Percentiles rank a stretch among this genome's conserved stretches.
phyloP scores from a whole-genome alignment of 37 sponge, comb jelly and placozoan species.

The Eunapius fragilis region DNA sequence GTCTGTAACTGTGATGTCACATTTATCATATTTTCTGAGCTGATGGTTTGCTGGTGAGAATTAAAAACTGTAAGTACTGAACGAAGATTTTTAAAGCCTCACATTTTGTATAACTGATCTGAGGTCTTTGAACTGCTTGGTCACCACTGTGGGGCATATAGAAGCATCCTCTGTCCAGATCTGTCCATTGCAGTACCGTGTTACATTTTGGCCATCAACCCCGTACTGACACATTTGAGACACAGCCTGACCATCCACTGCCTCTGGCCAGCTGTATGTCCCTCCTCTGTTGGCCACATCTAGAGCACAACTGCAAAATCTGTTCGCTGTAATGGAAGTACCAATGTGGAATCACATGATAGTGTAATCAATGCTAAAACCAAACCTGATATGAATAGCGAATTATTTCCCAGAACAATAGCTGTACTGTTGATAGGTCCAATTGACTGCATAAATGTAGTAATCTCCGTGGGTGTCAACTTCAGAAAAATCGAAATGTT shows the following conservation, averaged over 20 bases:
- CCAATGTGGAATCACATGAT: too few species aligned
- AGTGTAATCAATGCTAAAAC: too few species aligned
- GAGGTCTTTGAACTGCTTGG: background rate
- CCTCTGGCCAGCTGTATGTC: constrained; percentile 38
- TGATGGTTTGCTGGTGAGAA: background rate
- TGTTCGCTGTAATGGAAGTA: background rate
- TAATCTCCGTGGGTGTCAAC: too few species aligned
- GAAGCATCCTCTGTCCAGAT: background rate
- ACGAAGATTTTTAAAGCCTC: too few species aligned
- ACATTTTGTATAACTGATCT: background rate
- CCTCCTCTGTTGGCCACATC: background rate
- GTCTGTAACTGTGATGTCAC: background rate
- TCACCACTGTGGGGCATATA: constrained; percentile 15
- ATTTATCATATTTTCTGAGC: background rate
- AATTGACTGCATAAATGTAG: too few species aligned
- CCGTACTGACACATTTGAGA: background rate
- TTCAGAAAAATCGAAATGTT: too few species aligned
- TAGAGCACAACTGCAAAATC: constrained; percentile 35
- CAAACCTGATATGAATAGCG: background rate
- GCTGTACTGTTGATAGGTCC: too few species aligned
- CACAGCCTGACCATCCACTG: background rate
- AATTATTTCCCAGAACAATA: too few species aligned
- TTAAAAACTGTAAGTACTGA: too few species aligned
- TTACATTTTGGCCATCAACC: background rate
- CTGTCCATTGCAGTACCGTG: background rate